Conservation (phyloP, 2,888 invertebrate genomes). For the Eupithecia exiguata region DNA sequence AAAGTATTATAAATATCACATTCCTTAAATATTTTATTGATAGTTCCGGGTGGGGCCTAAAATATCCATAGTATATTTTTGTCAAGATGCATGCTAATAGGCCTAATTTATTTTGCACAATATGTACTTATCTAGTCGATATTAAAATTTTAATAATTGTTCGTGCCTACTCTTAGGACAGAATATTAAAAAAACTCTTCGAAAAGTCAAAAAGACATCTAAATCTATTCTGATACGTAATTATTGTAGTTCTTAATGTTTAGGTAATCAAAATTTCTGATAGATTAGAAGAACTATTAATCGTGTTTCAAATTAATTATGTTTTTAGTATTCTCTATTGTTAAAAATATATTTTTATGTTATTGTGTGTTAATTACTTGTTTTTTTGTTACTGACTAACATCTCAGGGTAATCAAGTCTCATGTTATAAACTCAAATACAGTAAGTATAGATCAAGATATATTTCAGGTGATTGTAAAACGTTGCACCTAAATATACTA, state of each 20-base stretch:
- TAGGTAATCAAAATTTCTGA: not conserved
- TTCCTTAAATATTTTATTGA: constrained; percentile 4
- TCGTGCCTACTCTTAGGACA: not conserved
- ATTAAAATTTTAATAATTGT: not conserved
- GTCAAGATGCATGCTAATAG: not conserved
- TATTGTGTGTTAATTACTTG: constrained; percentile 14
- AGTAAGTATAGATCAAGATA: not conserved
- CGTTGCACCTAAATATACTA: not conserved
- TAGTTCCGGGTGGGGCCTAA: not conserved
- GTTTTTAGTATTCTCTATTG: not conserved
- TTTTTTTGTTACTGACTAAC: constrained; percentile 56
- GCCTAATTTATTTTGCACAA: constrained; percentile 8
- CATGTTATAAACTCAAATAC: constrained; percentile 15
- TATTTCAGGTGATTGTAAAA: not conserved
- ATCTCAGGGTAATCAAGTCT: constrained; percentile 56
- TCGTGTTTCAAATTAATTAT: not conserved
- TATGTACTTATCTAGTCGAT: constrained; percentile 18
- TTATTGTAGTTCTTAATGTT: not conserved
- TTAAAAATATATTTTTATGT: not conserved
- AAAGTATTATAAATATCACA: constrained; percentile 18
- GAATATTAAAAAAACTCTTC: not conserved
- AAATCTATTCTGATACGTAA: constrained; percentile 1
- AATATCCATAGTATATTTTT: constrained; percentile 5
- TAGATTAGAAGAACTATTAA: not conserved
- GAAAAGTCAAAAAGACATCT: not conserved